A percentile compares a stretch with the other conserved stretches of the same genome.
These are phyloP conservation scores for Drosophila hydei DNA, from an alignment of 1,140 invertebrate genomes.

Conservation along the genomic window DNA sequence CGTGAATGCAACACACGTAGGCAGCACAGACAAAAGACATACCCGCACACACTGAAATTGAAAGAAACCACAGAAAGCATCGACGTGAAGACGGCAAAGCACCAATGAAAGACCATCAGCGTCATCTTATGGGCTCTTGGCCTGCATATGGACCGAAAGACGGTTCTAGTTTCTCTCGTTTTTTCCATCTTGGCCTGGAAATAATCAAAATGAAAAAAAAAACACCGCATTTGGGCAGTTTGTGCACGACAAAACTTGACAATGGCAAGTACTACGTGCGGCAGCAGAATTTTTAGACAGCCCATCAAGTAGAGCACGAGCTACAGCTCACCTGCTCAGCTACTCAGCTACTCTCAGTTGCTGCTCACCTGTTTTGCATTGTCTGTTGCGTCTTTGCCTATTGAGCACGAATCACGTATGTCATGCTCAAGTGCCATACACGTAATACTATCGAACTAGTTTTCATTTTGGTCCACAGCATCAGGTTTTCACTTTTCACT, in stretches of 20 bases:
- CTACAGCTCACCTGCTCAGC: slow-evolving; percentile 16
- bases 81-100: slow-evolving; percentile 39
- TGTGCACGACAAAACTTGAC: slow-evolving; percentile 54
- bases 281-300: slow-evolving; percentile 27
- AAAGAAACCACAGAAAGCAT: slow-evolving; percentile 39
- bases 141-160: slow-evolving; percentile 21
- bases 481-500: slow-evolving; percentile 60
- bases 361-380: slow-evolving; percentile 36
- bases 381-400: slow-evolving; percentile 51
- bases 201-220: too few relatives aligned
- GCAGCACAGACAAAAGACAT: slow-evolving; percentile 11
- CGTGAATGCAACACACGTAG: slow-evolving; percentile 52
- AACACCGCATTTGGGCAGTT: slow-evolving; percentile 22
- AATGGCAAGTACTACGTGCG: slow-evolving; percentile 51
- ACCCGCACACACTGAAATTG: slow-evolving; percentile 17
- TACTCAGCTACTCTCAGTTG: slow-evolving; percentile 51
- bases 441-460: slow-evolving; percentile 61
- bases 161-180: slow-evolving; percentile 33
- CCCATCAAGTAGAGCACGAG: slow-evolving; percentile 15
- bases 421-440: slow-evolving; percentile 61
- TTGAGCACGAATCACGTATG: slow-evolving; percentile 65
- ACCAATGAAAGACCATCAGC: slow-evolving; percentile 52
- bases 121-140: slow-evolving; percentile 32
- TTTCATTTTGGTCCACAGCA: slow-evolving; percentile 40
- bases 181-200: not conserved